A percentile compares a stretch with the other conserved stretches of the same genome.
phyloP scores from a whole-genome alignment of 2,797 vertebrate genomes.

The Oreochromis mossambicus region DNA sequence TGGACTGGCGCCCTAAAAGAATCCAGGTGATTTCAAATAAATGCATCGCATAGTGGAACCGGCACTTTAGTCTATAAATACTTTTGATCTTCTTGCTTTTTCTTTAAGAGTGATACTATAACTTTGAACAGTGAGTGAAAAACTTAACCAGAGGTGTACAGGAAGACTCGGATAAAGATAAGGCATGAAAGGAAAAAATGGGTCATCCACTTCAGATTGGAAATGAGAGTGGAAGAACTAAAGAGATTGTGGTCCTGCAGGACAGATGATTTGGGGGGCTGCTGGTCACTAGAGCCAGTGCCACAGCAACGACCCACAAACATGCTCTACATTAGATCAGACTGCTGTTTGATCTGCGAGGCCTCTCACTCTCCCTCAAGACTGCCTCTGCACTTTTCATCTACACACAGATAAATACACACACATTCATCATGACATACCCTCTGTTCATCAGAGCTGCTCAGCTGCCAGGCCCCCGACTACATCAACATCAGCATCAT shows the following conservation, averaged over 20 bases:
- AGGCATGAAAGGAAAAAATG: constrained; percentile 52
- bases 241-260: constrained; percentile 48
- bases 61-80: not conserved
- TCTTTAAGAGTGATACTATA: not conserved
- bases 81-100: not conserved
- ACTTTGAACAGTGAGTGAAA: not conserved
- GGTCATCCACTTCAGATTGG: constrained; percentile 59
- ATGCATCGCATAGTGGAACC: not conserved
- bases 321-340: constrained; percentile 66
- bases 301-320: constrained; percentile 64
- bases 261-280: constrained; percentile 42
- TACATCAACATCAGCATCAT: constrained; percentile 50
- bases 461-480: constrained; percentile 38
- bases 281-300: constrained; percentile 58
- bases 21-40: not conserved
- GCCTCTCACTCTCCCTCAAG: constrained; percentile 27
- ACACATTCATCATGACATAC: constrained; percentile 24
- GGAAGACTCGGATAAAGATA: not conserved
- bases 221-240: constrained; percentile 36
- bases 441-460: constrained; percentile 43
- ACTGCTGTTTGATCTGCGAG: constrained; percentile 57
- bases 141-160: not conserved
- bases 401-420: constrained; percentile 15
- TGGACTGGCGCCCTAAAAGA: not conserved
- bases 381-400: constrained; percentile 1